Base-by-base conservation (phyloP, 1,140 invertebrate genomes). In the Cydia amplana region DNA sequence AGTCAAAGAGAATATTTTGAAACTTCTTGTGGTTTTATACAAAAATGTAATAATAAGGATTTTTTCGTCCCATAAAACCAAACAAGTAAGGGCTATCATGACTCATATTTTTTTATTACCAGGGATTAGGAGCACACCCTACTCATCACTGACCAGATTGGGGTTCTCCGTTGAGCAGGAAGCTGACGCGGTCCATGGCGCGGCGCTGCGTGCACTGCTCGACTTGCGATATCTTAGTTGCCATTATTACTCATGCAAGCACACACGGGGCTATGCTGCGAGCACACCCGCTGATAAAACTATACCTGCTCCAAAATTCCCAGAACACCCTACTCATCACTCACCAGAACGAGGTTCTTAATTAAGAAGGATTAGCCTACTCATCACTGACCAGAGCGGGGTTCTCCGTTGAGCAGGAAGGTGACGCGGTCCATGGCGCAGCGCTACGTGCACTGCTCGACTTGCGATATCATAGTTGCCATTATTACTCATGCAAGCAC, bases 121-220 rank as follows among this genome's bases (percentile, higher is more conserved):
- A 36, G 32, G 32, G 32, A 36, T 43, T 43, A 4, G 32, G 5
- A 46, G 9, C 5, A 0, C 12, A 49, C 46, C 46, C 4, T 14
- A 16, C 14, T 16, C n/a, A n/a, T n/a, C n/a, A 67, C 64, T 67
- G 6, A 70, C 65, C 65, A 6, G 65, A 40, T 5, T 7, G 65
- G 20, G 65, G 32, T 70, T 70, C 32, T 18, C 65, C 65, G 28
- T 70, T 70, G 0, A 70, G 28, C 1, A 70, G 32, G 65, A 70
- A 70, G n/a, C n/a, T 70, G 65, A 70, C 65, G 16, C 65, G 65
- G n/a, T 70, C 65, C 65, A 70, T 70, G 28, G 36, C 55, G 51
- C 28, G 0, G 20, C 36, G 6, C 55, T 60, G 18, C 12, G 43
- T 46, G 9, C 55, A 60, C 55, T 60, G 55, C 18, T 18, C 55